phyloP scores from a whole-genome alignment of 2,113 vertebrate species.

The Stigmatopora argus region DNA sequence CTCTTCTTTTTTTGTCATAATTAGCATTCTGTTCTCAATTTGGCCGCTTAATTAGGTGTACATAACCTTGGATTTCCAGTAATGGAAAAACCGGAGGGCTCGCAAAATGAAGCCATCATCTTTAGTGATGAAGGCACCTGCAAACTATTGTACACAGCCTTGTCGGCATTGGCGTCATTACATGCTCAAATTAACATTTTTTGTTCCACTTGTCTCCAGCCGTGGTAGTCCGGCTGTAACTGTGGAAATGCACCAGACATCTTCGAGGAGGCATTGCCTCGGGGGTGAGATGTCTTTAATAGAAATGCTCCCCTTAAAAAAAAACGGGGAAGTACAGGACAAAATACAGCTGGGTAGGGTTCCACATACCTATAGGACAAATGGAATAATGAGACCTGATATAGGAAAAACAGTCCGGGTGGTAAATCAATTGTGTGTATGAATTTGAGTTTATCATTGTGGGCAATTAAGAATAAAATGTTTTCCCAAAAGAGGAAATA shows the following conservation, averaged over 20 bases:
- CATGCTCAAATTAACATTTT: slow-evolving; percentile 72
- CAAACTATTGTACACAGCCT: slow-evolving; percentile 67
- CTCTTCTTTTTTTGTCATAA: slow-evolving; percentile 71
- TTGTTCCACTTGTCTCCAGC: slow-evolving; percentile 65
- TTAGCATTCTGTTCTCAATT: slow-evolving; percentile 81
- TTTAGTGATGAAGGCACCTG: slow-evolving; percentile 71
- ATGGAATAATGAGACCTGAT: slow-evolving; percentile 2
- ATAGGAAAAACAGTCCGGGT: background rate
- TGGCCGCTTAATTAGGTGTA: slow-evolving; percentile 80
- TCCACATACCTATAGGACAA: slow-evolving; percentile 18
- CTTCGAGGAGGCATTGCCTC: slow-evolving; percentile 35
- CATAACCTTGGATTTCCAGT: slow-evolving; percentile 82
- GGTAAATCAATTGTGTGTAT: too few relatives aligned
- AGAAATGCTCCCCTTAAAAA: slow-evolving; percentile 55
- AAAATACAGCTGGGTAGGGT: slow-evolving; percentile 34
- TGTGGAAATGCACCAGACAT: slow-evolving; percentile 50
- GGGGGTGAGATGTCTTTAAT: slow-evolving; percentile 41
- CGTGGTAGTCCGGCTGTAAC: slow-evolving; percentile 50
- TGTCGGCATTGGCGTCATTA: slow-evolving; percentile 68
- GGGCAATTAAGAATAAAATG: too few relatives aligned
- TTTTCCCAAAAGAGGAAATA: too few relatives aligned
- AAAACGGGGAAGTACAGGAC: slow-evolving; percentile 48
- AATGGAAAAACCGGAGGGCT: slow-evolving; percentile 76
- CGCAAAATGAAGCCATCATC: slow-evolving; percentile 76
- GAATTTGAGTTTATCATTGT: too few relatives aligned